These are phyloP conservation scores for Nomada lathburiana DNA, from an alignment of 2,888 invertebrate species.

Conservation along the genomic window DNA sequence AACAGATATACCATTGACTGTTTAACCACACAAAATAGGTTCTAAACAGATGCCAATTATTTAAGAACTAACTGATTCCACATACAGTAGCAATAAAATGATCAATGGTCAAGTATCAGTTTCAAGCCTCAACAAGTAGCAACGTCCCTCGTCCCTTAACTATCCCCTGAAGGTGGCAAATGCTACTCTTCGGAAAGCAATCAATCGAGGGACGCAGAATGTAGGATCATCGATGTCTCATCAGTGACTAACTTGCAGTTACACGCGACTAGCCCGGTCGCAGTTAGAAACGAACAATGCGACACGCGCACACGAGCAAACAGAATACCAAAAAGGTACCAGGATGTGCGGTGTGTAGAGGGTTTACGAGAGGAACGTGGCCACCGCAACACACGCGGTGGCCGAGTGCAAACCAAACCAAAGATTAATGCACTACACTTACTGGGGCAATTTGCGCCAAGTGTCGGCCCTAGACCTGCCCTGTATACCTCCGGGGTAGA, in stretches of 20 bases:
- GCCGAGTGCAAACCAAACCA: constrained; percentile 82
- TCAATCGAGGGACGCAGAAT: neutral
- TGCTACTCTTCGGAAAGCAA: neutral
- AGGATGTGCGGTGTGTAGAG: constrained; percentile 79
- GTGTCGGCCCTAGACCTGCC: constrained; percentile 78
- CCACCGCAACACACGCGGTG: constrained; percentile 82
- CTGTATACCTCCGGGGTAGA: constrained; percentile 76
- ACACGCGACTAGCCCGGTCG: neutral
- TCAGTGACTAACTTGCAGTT: constrained; percentile 5
- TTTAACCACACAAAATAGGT: too few species aligned
- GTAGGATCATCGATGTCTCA: constrained; percentile 6
- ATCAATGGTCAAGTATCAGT: too few species aligned
- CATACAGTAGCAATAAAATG: too few species aligned
- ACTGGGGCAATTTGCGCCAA: constrained; percentile 84
- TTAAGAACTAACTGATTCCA: too few species aligned
- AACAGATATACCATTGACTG: too few species aligned
- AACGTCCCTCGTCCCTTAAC: too few species aligned
- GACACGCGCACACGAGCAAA: constrained; percentile 51
- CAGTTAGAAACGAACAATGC: constrained; percentile 20
- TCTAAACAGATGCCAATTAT: too few species aligned
- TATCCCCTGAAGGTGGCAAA: neutral
- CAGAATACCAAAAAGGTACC: constrained; percentile 68
- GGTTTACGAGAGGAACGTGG: constrained; percentile 80
- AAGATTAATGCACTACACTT: constrained; percentile 85
- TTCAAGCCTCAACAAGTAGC: neutral